Base-by-base conservation (phyloP, 2,888 invertebrate genomes). In the Stenotaenia linearis region DNA sequence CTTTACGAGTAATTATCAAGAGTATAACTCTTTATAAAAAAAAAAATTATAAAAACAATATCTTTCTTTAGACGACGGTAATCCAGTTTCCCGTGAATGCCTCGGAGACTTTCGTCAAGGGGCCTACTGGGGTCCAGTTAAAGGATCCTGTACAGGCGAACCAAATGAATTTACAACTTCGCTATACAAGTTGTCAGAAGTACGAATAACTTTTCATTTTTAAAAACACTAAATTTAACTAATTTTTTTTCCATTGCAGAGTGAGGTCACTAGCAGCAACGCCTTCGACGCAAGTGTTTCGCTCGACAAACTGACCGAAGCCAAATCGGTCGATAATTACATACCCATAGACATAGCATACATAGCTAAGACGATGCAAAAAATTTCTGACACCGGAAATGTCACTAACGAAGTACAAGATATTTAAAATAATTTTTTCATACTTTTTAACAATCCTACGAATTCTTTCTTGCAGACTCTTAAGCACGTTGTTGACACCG, bases 281-380 rank as follows among this genome's bases (percentile, higher is more conserved):
- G 18, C 21, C 56, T 56, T 23, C 1, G 5, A 56, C 9, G 23
- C 23, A 5, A 56, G 56, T 56, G 18, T 23, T n/a, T 6, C 21
- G 21, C 56, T 56, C 10, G 56, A 56, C 21, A 0, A 56, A 23
- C 23, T 56, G 7, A 56, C 56, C 18, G 23, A 56, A n/a, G n/a
- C 77, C n/a, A 35, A 35, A 15, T 18, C 6, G 9, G 7, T 21
- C 7, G n/a, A 18, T 10, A 77, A 40, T 21, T 37, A 35, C 7
- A 2, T 0, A 15, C 77, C 77, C 3, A 21, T 77, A 5, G 77
- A 77, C 77, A 25, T 77, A 40, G n/a, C 37, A 25, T 77, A 77
- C 18, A 77, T 77, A 12, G 35, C 77, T n/a, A 37, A 77, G 35
- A 77, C 77, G 37, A 35, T 77, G 77, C 37, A 77, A 23, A 35